phyloP scores from a whole-genome alignment of 2,113 vertebrate species.

The Microcebus murinus region DNA sequence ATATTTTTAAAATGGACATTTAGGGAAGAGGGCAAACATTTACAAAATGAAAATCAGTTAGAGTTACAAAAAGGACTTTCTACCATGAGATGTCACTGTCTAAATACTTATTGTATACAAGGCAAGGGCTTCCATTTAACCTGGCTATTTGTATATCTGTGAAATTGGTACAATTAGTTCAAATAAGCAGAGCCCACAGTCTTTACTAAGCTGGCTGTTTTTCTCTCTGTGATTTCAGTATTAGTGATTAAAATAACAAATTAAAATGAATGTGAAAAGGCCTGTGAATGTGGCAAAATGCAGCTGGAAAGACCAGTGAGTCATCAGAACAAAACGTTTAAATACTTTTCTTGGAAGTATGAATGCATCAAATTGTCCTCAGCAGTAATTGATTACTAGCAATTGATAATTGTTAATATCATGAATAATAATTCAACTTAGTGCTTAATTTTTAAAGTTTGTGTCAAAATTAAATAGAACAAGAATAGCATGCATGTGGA shows the following conservation, averaged over 20 bases:
- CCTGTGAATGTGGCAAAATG: slow-evolving; percentile 52
- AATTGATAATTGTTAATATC: slow-evolving; percentile 55
- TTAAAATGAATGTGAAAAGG: slow-evolving; percentile 70
- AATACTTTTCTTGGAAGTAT: slow-evolving; percentile 61
- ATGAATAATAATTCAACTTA: not conserved
- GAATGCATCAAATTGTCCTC: slow-evolving; percentile 60
- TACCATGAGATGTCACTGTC: slow-evolving; percentile 68
- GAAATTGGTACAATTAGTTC: slow-evolving; percentile 71
- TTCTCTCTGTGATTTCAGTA: slow-evolving; percentile 72
- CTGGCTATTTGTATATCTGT: slow-evolving; percentile 56
- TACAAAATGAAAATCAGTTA: slow-evolving; percentile 27
- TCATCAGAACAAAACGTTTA: slow-evolving; percentile 28
- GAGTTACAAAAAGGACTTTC: slow-evolving; percentile 30
- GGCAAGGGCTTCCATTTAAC: slow-evolving; percentile 61
- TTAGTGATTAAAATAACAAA: slow-evolving; percentile 72
- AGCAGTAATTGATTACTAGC: slow-evolving; percentile 49
- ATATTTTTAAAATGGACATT: not conserved
- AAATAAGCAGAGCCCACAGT: slow-evolving; percentile 43
- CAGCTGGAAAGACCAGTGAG: not conserved
- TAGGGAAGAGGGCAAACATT: not conserved
- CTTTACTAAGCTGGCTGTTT: slow-evolving; percentile 64
- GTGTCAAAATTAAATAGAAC: not conserved
- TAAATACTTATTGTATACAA: slow-evolving; percentile 47
- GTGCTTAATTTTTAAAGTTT: slow-evolving; percentile 26
- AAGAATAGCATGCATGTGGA: not conserved